A percentile compares a stretch with the other conserved stretches of the same genome.
Evolutionary conservation across 2,113 vertebrate genomes (phyloP).

Genomic region (Tetrao urogallus): DNA sequence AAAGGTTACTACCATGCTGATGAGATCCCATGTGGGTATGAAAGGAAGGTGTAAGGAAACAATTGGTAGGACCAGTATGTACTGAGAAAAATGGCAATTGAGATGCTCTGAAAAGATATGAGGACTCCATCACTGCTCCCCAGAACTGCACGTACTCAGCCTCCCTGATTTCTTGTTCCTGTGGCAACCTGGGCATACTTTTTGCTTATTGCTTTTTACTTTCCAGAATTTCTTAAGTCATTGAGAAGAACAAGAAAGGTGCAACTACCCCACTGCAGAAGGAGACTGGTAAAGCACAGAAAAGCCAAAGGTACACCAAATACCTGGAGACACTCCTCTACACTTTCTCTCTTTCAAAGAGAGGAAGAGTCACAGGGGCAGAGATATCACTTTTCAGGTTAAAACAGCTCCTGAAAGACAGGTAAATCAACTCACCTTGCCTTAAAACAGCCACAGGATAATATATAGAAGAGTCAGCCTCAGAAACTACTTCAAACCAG

Average conservation of each 20-base stretch:
- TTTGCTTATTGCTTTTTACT: not conserved
- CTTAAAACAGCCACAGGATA: not conserved
- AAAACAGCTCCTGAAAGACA: not conserved
- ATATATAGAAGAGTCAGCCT: not conserved
- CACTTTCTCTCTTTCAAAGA: not conserved
- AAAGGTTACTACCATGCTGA: not conserved
- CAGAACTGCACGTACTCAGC: not conserved
- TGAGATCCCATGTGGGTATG: accelerated
- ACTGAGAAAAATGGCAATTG: not conserved
- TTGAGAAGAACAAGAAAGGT: not conserved
- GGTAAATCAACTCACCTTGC: not conserved
- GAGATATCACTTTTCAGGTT: not conserved
- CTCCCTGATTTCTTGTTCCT: not conserved
- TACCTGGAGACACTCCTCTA: not conserved
- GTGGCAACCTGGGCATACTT: not conserved
- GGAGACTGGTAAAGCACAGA: not conserved
- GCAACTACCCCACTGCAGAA: not conserved
- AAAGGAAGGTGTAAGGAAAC: not conserved
- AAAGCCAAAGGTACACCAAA: not conserved
- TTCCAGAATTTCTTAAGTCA: not conserved
- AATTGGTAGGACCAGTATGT: not conserved
- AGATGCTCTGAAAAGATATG: not conserved
- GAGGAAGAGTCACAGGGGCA: not conserved
- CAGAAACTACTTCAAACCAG: not conserved
- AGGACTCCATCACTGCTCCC: not conserved